These are phyloP conservation scores for Hypena proboscidalis DNA, from an alignment of 2,888 invertebrate genomes.

Conservation along the genomic window DNA sequence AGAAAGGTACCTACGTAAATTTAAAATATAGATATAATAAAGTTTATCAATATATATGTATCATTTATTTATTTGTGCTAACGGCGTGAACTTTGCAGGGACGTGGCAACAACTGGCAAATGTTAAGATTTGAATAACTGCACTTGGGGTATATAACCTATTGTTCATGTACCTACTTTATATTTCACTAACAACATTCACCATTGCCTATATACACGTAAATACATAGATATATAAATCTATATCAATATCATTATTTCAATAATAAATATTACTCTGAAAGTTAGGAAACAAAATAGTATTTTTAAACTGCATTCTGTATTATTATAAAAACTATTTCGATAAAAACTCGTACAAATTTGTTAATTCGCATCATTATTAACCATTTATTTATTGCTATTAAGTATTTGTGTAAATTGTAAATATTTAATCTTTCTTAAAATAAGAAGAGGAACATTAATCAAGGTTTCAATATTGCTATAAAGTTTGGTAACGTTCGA, in stretches of 20 bases:
- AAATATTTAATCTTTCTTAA: slow-evolving; percentile 86
- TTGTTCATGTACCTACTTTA: slow-evolving; percentile 63
- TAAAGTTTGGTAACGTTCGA: slow-evolving; percentile 80
- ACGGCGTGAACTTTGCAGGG: slow-evolving; percentile 77
- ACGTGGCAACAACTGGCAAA: slow-evolving; percentile 75
- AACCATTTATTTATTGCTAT: slow-evolving; percentile 83
- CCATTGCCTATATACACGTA: slow-evolving; percentile 77
- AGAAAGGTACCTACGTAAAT: slow-evolving; percentile 60
- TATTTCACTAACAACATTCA: slow-evolving; percentile 70
- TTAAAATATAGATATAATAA: slow-evolving; percentile 51
- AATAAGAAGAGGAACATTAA: slow-evolving; percentile 85
- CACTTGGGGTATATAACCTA: slow-evolving; percentile 78
- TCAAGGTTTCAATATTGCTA: slow-evolving; percentile 82
- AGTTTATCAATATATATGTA: slow-evolving; percentile 45
- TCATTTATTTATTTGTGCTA: slow-evolving; percentile 73
- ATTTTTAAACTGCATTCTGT: slow-evolving; percentile 79
- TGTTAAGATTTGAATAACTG: slow-evolving; percentile 86
- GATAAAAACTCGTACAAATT: slow-evolving; percentile 84
- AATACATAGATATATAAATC: slow-evolving; percentile 87
- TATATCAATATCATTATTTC: slow-evolving; percentile 84
- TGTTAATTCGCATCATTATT: slow-evolving; percentile 78
- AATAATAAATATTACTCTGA: slow-evolving; percentile 87
- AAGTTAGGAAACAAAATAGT: slow-evolving; percentile 86
- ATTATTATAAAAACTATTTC: slow-evolving; percentile 84
- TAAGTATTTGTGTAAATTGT: slow-evolving; percentile 80